Percentiles rank a stretch among this genome's conserved stretches.
These are phyloP conservation scores for Anneissia japonica DNA, from an alignment of 35 echinoderm and acorn worm genomes.

Conservation along the genomic window DNA sequence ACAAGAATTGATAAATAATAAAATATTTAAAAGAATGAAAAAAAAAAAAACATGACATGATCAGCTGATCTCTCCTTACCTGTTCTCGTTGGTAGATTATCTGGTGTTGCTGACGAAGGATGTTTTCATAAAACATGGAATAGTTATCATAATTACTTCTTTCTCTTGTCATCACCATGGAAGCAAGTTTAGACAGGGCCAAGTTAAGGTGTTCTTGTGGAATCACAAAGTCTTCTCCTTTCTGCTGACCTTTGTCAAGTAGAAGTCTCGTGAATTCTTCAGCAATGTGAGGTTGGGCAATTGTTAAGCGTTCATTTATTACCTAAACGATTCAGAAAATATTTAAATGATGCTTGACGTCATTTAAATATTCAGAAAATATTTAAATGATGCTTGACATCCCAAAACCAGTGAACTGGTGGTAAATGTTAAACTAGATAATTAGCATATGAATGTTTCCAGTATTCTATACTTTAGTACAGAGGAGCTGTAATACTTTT, in stretches of 20 bases:
- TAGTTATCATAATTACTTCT: constrained; percentile 89
- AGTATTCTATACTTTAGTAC: too few relatives aligned
- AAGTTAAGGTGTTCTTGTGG: constrained; percentile 53
- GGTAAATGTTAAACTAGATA: too few relatives aligned
- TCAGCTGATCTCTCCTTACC: constrained; percentile 23
- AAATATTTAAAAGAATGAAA: too few relatives aligned
- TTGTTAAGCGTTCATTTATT: constrained; percentile 85
- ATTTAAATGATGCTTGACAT: too few relatives aligned
- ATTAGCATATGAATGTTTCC: too few relatives aligned
- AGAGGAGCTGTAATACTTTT: too few relatives aligned
- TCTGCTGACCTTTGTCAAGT: constrained; percentile 19
- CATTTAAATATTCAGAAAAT: too few relatives aligned
- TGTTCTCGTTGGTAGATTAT: constrained; percentile 87
- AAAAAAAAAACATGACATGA: too few relatives aligned
- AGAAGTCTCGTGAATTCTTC: constrained; percentile 83
- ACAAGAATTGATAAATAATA: too few relatives aligned
- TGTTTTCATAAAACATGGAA: constrained; percentile 98
- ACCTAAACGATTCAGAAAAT: constrained; percentile 45
- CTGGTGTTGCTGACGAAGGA: constrained; percentile 90
- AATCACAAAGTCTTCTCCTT: constrained; percentile 46
- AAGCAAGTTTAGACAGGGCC: constrained; percentile 54
- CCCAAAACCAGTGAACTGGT: too few relatives aligned
- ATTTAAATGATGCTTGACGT: too few relatives aligned
- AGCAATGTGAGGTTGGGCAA: constrained; percentile 88
- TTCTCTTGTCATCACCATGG: constrained; percentile 63